Percentiles rank a stretch among this genome's conserved stretches.
Conservation (phyloP, 2,797 vertebrate species). For the Dermochelys coriacea region DNA sequence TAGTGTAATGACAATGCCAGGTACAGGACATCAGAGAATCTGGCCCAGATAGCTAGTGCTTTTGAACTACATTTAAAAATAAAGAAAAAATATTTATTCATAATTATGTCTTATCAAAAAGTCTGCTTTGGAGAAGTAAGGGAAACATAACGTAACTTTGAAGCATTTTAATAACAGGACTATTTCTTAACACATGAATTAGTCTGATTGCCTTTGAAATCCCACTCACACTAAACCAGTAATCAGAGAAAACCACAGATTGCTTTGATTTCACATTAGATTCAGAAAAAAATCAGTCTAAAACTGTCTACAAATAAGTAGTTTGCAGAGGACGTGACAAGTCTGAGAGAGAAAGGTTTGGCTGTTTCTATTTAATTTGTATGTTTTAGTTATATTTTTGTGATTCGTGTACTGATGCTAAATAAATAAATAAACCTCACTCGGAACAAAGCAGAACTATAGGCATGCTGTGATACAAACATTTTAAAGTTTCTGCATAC, state of each 20-base stretch:
- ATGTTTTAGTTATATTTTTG: not conserved
- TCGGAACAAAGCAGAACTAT: not conserved
- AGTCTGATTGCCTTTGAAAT: not conserved
- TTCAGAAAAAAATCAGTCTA: not conserved
- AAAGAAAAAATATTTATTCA: not conserved
- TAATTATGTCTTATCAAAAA: not conserved
- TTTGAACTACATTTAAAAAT: not conserved
- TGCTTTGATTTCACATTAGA: not conserved
- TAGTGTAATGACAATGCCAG: not conserved
- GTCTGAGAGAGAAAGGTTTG: not conserved
- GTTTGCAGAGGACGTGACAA: not conserved
- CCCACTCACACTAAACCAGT: not conserved
- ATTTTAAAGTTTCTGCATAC: not conserved
- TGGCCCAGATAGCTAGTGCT: not conserved
- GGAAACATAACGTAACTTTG: not conserved
- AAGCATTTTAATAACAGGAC: not conserved
- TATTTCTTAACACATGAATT: not conserved
- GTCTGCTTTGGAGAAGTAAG: not conserved
- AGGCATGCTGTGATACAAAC: not conserved
- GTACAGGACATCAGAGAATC: not conserved
- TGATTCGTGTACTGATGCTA: not conserved
- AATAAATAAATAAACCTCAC: not conserved
- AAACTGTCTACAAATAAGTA: not conserved
- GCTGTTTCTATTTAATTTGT: not conserved
- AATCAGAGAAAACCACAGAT: not conserved